phyloP scores from a whole-genome alignment of 1,140 invertebrate species.

The Cecropterus lyciades region DNA sequence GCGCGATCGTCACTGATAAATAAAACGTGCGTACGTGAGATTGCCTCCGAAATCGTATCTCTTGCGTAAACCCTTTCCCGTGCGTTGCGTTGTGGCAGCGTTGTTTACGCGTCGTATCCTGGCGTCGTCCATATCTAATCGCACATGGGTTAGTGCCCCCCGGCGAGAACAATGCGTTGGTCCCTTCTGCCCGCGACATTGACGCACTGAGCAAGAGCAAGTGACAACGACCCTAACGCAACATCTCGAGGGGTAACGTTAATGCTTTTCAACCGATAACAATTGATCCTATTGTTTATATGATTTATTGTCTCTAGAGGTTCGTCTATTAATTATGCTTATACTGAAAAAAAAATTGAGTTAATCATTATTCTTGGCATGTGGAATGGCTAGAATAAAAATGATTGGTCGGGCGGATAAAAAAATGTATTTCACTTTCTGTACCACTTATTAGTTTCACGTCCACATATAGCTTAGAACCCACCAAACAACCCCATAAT shows the following conservation, averaged over 20 bases:
- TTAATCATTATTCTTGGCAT: no score
- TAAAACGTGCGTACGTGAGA: conserved; percentile 5
- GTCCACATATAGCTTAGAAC: no score
- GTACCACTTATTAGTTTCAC: no score
- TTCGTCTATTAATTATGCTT: no score
- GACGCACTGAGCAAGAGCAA: conserved; percentile 27
- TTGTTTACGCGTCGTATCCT: conserved; percentile 60
- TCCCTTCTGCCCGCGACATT: conserved; percentile 50
- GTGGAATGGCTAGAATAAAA: no score
- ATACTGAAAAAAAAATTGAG: no score
- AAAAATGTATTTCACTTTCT: no score
- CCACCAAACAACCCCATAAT: no score
- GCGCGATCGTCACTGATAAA: no score
- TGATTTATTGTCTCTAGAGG: neutral
- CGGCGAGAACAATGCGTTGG: conserved; percentile 79
- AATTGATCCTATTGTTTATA: conserved; percentile 13
- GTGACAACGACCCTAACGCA: conserved; percentile 60
- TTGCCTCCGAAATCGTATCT: conserved; percentile 11
- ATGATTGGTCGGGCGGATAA: no score
- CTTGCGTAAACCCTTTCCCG: conserved; percentile 17
- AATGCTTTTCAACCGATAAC: conserved; percentile 37
- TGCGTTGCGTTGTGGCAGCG: conserved; percentile 18
- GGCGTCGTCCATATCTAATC: conserved; percentile 69
- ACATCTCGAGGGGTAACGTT: conserved; percentile 41
- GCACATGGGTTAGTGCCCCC: conserved; percentile 78